Evolutionary conservation across 2,797 vertebrate species (phyloP).

Genomic region (Dromococcyx pavoninus): DNA sequence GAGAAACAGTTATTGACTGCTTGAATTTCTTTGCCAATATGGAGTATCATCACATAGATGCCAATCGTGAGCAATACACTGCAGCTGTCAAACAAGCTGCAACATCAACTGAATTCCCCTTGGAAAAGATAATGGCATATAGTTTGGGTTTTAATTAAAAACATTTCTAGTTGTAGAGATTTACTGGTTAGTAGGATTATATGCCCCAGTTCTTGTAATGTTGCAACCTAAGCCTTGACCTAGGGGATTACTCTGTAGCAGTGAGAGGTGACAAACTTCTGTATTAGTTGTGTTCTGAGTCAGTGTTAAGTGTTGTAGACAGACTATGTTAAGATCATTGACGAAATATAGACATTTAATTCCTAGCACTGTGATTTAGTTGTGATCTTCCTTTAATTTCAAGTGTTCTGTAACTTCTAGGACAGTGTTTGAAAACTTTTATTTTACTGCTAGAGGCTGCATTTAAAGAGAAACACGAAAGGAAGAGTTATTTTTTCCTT

Average conservation of each 20-base stretch:
- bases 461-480: neutral
- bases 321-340: neutral
- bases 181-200: neutral
- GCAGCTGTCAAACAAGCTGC: neutral
- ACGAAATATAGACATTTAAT: neutral
- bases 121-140: neutral
- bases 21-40: neutral
- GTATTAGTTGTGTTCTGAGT: neutral
- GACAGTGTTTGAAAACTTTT: neutral
- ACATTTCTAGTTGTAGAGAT: neutral
- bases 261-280: conserved; percentile 16
- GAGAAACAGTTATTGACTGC: neutral
- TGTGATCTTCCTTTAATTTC: conserved; percentile 15
- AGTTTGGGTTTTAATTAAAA: conserved; percentile 12
- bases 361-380: neutral
- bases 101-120: neutral
- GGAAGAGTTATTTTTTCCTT: neutral
- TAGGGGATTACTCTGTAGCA: neutral
- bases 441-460: neutral
- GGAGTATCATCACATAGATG: neutral
- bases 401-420: neutral
- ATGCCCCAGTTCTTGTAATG: neutral
- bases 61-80: neutral
- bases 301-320: neutral
- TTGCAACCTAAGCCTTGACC: neutral